A percentile compares a stretch with the other conserved stretches of the same genome.
Evolutionary conservation across 1,140 invertebrate species (phyloP).

Genomic region (Vanessa tameamea): DNA sequence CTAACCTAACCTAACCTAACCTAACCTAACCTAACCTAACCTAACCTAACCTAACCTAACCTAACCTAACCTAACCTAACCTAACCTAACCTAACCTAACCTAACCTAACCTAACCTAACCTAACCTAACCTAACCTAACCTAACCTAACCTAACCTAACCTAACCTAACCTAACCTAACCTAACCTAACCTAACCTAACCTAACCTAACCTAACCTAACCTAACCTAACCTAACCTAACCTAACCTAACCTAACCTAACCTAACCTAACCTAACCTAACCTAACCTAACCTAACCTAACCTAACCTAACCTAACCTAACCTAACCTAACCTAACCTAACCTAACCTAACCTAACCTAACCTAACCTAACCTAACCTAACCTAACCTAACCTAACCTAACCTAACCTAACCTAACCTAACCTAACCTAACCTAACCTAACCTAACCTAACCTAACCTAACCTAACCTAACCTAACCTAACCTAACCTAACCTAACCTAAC

Average conservation of each 20-base stretch:
- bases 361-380: conserved; percentile 26
- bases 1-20: conserved; percentile 51
- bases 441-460: conserved; percentile 46
- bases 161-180: conserved; percentile 23
- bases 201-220: conserved; percentile 22
- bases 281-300: conserved; percentile 42
- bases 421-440: conserved; percentile 45
- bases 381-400: conserved; percentile 43
- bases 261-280: conserved; percentile 32
- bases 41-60: conserved; percentile 64
- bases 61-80: conserved; percentile 64
- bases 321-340: conserved; percentile 45
- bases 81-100: conserved; percentile 47
- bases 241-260: conserved; percentile 21
- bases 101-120: conserved; percentile 46
- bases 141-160: conserved; percentile 39
- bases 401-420: conserved; percentile 46
- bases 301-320: conserved; percentile 48
- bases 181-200: conserved; percentile 22
- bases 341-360: conserved; percentile 44
- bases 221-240: conserved; percentile 22
- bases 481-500: conserved; percentile 48
- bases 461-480: conserved; percentile 47
- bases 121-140: conserved; percentile 45
- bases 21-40: conserved; percentile 47